Conservation (phyloP, 2,888 invertebrate species). For the Hedychridium roseum region DNA sequence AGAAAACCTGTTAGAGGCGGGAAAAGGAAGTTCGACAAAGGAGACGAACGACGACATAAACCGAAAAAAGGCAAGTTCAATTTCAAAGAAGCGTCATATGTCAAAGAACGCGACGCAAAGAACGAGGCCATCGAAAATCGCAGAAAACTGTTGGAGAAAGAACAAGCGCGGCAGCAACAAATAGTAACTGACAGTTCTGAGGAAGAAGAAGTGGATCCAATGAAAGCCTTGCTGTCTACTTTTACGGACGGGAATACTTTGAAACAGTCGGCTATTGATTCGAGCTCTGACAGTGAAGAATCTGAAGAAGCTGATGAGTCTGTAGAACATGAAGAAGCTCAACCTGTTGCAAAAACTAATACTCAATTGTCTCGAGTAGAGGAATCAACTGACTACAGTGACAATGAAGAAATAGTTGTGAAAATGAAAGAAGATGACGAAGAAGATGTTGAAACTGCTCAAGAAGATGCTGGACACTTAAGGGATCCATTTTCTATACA, state of each 20-base stretch:
- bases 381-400: constrained; percentile 5
- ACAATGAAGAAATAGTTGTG: constrained; percentile 27
- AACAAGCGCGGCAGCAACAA: constrained; percentile 62
- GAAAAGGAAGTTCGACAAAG: constrained; percentile 43
- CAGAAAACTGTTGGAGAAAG: constrained; percentile 62
- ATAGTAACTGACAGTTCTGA: constrained; percentile 63
- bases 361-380: constrained; percentile 15
- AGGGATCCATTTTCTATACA: constrained; percentile 77
- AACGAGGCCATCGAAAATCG: constrained; percentile 55
- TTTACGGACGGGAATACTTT: constrained; percentile 45
- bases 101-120: constrained; percentile 53
- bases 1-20: constrained; percentile 47
- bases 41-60: constrained; percentile 35
- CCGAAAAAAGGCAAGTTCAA: constrained; percentile 56
- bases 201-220: constrained; percentile 67
- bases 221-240: constrained; percentile 67
- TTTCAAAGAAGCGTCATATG: constrained; percentile 48
- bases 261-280: constrained; percentile 54
- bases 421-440: constrained; percentile 41
- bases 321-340: constrained; percentile 20
- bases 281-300: constrained; percentile 52
- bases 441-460: constrained; percentile 58
- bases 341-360: constrained; percentile 19
- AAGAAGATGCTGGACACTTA: constrained; percentile 55
- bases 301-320: constrained; percentile 27